Percentiles rank a stretch among this genome's conserved stretches.
These are phyloP conservation scores for Copidosoma aretas DNA, from an alignment of 2,888 invertebrate species.

Conservation along the genomic window DNA sequence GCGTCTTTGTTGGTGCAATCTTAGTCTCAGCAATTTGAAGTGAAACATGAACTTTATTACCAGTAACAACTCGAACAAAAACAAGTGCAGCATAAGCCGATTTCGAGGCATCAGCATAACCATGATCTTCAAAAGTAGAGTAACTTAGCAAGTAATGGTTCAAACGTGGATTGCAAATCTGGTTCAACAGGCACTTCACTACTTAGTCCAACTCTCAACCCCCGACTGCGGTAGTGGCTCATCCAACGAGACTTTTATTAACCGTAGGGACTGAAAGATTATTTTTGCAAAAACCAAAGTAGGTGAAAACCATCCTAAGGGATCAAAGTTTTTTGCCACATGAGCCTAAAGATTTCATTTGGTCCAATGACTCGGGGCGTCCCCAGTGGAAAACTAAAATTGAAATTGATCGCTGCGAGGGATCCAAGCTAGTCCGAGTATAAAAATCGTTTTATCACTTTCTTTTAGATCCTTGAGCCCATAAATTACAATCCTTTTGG, in stretches of 20 bases:
- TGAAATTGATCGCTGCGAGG: not conserved
- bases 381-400: too few relatives aligned
- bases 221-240: not conserved
- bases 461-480: not conserved
- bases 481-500: not conserved
- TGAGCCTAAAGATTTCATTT: too few relatives aligned
- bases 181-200: too few relatives aligned
- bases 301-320: too few relatives aligned
- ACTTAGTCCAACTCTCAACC: not conserved
- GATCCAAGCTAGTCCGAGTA: not conserved
- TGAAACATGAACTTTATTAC: too few relatives aligned
- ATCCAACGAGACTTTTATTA: not conserved
- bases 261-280: too few relatives aligned
- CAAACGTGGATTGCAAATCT: not conserved
- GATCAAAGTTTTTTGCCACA: too few relatives aligned
- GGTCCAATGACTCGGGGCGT: too few relatives aligned
- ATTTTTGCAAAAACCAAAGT: too few relatives aligned
- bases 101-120: slow-evolving; percentile 3
- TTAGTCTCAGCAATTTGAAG: not conserved
- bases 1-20: not conserved
- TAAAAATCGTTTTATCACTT: not conserved
- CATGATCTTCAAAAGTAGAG: not conserved
- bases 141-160: not conserved
- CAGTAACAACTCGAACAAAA: not conserved
- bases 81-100: not conserved